Base-by-base conservation (phyloP, 2,797 vertebrate species). In the Rhinatrema bivittatum region DNA sequence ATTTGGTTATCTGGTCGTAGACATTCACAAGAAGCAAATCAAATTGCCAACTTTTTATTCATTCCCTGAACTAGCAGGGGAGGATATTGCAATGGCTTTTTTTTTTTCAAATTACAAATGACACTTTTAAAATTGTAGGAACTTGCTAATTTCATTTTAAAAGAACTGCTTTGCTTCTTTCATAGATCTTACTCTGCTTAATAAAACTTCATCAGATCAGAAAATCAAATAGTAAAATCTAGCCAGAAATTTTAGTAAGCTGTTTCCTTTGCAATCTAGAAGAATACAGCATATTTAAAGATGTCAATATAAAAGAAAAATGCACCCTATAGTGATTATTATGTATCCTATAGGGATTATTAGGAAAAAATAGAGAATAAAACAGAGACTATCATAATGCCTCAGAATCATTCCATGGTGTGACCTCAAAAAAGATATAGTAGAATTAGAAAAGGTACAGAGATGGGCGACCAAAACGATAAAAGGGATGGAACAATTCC, bases 21-120 rank as follows among this genome's bases (percentile, higher is more conserved):
- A 39, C 62, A 72, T 78, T 73, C 75, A 39, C 25, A 51, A 43
- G 33, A 61, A 72, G 64, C 30, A 70, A 72, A 77, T 57, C 41
- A 81, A 76, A 62, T 28, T 62, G 34, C 5, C 8, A 33, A n/a
- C 50, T 53, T 65, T 70, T 60, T 57, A 73, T 73, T 72, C 66
- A 68, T 49, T 71, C 72, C 70, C 39, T 2, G 2, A 71, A 67
- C 63, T 68, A 78, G 73, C 51, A 46, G 68, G 63, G 22, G 22
- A 67, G 42, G 63, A 74, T 60, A 16, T 41, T 39, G 66, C 68
- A 68, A 56, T 26, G 16, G n/a, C n/a, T n/a, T n/a, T n/a, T n/a
- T n/a, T n/a, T 31, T 59, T 75, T 78, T 65, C 71, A 58, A 75
- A 81, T 73, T 84, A 76, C 66, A 78, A 76, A 76, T 54, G 72